A percentile compares a stretch with the other conserved stretches of the same genome.
phyloP scores from a whole-genome alignment of 2,888 invertebrate genomes.

The Epinotia demarniana region DNA sequence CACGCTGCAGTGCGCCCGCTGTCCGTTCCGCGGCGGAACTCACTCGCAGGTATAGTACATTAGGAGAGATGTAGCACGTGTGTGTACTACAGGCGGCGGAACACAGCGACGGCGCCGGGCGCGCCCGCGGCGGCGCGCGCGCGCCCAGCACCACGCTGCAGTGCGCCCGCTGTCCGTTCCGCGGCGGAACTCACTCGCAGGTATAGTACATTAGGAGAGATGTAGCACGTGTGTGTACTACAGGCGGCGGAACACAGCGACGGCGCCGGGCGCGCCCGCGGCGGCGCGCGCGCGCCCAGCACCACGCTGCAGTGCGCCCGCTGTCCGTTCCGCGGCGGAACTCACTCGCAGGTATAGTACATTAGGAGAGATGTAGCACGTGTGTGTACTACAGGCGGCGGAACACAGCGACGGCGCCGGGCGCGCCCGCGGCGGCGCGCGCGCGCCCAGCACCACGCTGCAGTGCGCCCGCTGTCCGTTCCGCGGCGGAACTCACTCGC shows the following conservation, averaged over 20 bases:
- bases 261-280: slow-evolving; percentile 47
- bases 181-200: slow-evolving; percentile 65
- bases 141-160: slow-evolving; percentile 58
- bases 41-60: slow-evolving; percentile 63
- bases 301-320: slow-evolving; percentile 69
- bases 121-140: slow-evolving; percentile 46
- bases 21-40: slow-evolving; percentile 65
- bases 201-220: slow-evolving; percentile 53
- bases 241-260: slow-evolving; percentile 24
- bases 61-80: too few relatives aligned
- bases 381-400: background rate
- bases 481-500: slow-evolving; percentile 62
- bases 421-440: slow-evolving; percentile 47
- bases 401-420: slow-evolving; percentile 41
- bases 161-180: slow-evolving; percentile 72
- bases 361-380: too few relatives aligned
- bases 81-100: background rate
- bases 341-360: slow-evolving; percentile 64
- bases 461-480: slow-evolving; percentile 75
- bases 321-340: slow-evolving; percentile 66
- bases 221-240: too few relatives aligned
- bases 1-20: slow-evolving; percentile 70
- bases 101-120: slow-evolving; percentile 43
- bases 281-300: slow-evolving; percentile 44
- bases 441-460: slow-evolving; percentile 52